Base-by-base conservation (phyloP, 2,797 vertebrate genomes). In the Bucorvus abyssinicus region DNA sequence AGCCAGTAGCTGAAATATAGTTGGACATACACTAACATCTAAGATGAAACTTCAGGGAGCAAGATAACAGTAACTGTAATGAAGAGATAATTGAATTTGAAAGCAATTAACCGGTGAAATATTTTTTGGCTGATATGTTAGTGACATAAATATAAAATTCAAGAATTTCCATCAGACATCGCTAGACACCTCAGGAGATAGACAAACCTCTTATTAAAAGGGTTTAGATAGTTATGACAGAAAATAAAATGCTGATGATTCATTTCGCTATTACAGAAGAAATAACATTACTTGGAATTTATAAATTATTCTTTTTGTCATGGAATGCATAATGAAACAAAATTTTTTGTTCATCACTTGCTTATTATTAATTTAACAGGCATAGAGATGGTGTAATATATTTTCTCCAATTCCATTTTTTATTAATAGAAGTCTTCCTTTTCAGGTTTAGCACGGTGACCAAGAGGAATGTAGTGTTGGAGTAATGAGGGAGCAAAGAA, bases 301-400 rank as follows among this genome's bases (percentile, higher is more conserved):
- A 95, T 95, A 93, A 95, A 96, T 96, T 91, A 95, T 96, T 95
- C 84, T 87, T 94, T 95, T 96, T 94, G 87, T 84, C 61, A 63
- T 81, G 47, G 44, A 93, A 92, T 94, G 55, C n/a, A 61, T 92
- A 96, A 96, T 96, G 84, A 93, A 90, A 89, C 64, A 77, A 15
- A 87, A 68, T 92, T 96, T 95, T 53, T 95, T 90, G 77, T 85
- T 96, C 91, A 89, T 90, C 34, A 84, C 75, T 96, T 94, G 15
- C 78, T 68, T 95, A 89, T 94, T 92, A 96, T 59, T 96, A 96
- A 96, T 95, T 96, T 84, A 95, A 65, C 42, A 90, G 50, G 9
- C 26, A 40, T 29, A 71, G 76, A 89, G 30, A 78, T 63, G 47
- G 64, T 76, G 38, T 45, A 89, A 94, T 90, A 59, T 71, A 92